phyloP scores from a whole-genome alignment of 2,797 vertebrate species.

The Danio aesculapii region DNA sequence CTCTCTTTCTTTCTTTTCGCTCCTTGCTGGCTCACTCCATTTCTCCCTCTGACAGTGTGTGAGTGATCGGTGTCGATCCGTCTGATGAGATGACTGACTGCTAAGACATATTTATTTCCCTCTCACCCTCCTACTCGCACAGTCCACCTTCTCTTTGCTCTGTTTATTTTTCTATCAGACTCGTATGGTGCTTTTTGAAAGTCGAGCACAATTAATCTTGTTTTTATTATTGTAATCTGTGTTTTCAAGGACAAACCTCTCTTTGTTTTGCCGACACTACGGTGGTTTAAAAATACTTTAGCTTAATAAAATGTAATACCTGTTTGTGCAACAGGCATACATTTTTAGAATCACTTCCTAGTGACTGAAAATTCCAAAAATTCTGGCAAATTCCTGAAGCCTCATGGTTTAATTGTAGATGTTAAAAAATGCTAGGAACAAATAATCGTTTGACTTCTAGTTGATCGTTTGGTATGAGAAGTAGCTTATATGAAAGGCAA shows the following conservation, averaged over 20 bases:
- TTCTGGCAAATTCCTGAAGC: too few species aligned
- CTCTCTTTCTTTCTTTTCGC: constrained; percentile 53
- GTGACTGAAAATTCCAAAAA: too few species aligned
- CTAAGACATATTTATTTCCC: constrained; percentile 72
- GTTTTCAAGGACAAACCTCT: background rate
- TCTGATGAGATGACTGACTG: constrained; percentile 74
- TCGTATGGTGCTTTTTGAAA: background rate
- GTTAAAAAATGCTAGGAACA: too few species aligned
- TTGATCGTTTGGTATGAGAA: too few species aligned
- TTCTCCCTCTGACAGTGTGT: constrained; percentile 66
- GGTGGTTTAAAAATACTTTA: background rate
- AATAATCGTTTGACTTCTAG: too few species aligned
- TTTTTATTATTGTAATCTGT: background rate
- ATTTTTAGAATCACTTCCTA: background rate
- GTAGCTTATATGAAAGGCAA: too few species aligned
- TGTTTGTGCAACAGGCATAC: background rate
- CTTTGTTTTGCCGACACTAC: background rate
- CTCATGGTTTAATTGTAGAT: too few species aligned
- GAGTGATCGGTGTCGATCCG: constrained; percentile 69
- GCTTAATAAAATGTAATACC: background rate
- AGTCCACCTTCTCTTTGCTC: constrained; percentile 21
- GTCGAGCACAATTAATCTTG: background rate
- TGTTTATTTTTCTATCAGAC: constrained; percentile 19
- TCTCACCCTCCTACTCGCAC: constrained; percentile 56
- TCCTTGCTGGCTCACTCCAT: constrained; percentile 28